phyloP scores from a whole-genome alignment of 2,113 vertebrate genomes.

The Plotosus lineatus region DNA sequence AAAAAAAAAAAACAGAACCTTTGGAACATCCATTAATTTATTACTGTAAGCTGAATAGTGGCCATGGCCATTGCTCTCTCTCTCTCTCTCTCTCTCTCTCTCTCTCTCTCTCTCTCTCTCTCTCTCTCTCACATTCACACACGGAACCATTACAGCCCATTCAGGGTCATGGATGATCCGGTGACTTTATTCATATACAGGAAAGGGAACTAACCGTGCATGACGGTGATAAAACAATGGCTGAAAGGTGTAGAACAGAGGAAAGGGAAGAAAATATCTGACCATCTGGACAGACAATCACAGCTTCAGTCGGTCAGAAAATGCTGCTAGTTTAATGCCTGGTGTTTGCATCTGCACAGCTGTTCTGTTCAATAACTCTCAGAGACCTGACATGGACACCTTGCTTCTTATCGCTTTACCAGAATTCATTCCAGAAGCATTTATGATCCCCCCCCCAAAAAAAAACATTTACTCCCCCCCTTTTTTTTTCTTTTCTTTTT shows the following conservation, averaged over 20 bases:
- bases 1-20: slow-evolving; percentile 55
- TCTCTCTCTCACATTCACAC: slow-evolving; percentile 45
- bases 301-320: slow-evolving; percentile 56
- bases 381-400: slow-evolving; percentile 40
- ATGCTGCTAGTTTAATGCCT: slow-evolving; percentile 62
- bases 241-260: slow-evolving; percentile 67
- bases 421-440: slow-evolving; percentile 51
- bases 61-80: slow-evolving; percentile 57
- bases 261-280: slow-evolving; percentile 68
- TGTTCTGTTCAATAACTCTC: slow-evolving; percentile 53
- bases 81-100: slow-evolving; percentile 49
- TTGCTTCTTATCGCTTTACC: slow-evolving; percentile 41
- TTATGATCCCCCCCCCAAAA: slow-evolving; percentile 54
- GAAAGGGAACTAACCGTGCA: slow-evolving; percentile 34
- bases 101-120: slow-evolving; percentile 58
- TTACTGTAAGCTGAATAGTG: slow-evolving; percentile 61
- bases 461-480: slow-evolving; percentile 38
- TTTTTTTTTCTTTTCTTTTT: slow-evolving; percentile 55
- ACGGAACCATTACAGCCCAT: slow-evolving; percentile 49
- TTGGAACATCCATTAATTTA: slow-evolving; percentile 63
- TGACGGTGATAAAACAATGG: slow-evolving; percentile 62
- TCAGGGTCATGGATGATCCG: slow-evolving; percentile 58
- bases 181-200: slow-evolving; percentile 25
- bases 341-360: slow-evolving; percentile 58
- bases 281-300: slow-evolving; percentile 70